Conservation (phyloP, 1,140 invertebrate genomes). For the Drosophila busckii region DNA sequence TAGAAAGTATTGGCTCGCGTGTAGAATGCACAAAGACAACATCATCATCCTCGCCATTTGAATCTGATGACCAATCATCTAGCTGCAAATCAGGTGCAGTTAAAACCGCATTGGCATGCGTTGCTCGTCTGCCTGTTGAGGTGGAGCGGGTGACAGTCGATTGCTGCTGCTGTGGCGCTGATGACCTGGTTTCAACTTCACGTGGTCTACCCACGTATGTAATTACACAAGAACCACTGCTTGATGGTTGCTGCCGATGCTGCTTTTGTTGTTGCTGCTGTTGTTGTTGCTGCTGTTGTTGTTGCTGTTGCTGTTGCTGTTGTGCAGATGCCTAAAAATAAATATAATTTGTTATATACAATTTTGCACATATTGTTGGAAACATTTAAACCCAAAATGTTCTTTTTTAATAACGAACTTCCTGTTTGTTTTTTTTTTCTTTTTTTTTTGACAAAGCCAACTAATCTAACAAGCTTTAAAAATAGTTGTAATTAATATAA, state of each 20-base stretch:
- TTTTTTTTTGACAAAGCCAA: too few species aligned
- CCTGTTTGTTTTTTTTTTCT: too few species aligned
- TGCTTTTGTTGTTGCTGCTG: conserved; percentile 4
- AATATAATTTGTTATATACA: too few species aligned
- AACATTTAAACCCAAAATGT: too few species aligned
- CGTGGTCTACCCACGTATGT: conserved; percentile 62
- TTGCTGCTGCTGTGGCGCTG: conserved; percentile 19
- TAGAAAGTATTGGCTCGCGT: conserved; percentile 69
- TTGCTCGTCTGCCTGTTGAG: conserved; percentile 38
- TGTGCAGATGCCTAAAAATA: conserved; percentile 2
- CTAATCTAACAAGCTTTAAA: too few species aligned
- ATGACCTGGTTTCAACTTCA: conserved; percentile 19
- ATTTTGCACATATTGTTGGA: too few species aligned
- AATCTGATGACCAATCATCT: conserved; percentile 86
- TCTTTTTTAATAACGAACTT: too few species aligned
- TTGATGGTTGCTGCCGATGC: conserved; percentile 17
- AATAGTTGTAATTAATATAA: too few species aligned
- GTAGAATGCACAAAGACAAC: conserved; percentile 77
- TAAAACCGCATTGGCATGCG: conserved; percentile 77
- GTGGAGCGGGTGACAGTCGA: conserved; percentile 54
- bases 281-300: background rate
- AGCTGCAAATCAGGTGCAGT: conserved; percentile 89
- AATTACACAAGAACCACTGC: conserved; percentile 54
- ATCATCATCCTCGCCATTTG: conserved; percentile 82
- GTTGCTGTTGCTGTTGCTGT: background rate